Evolutionary conservation across 2,797 vertebrate species (phyloP).

Genomic region (Oreortyx pictus): DNA sequence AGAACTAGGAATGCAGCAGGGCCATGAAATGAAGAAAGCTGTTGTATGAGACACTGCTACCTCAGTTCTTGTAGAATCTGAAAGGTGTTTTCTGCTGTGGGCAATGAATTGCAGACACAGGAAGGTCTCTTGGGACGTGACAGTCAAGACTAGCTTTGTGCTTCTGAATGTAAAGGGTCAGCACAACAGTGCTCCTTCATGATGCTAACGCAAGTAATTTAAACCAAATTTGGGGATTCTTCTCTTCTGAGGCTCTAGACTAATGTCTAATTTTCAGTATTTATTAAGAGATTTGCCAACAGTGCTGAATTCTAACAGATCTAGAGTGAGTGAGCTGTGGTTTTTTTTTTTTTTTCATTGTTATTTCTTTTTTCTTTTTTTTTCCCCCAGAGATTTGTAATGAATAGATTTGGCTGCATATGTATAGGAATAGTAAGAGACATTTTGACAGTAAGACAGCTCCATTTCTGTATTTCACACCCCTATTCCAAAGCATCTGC

Average conservation of each 20-base stretch:
- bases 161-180: neutral
- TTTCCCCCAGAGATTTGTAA: neutral
- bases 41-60: neutral
- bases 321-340: constrained; percentile 9
- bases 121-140: neutral
- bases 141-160: neutral
- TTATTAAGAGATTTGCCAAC: constrained; percentile 9
- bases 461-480: constrained; percentile 15
- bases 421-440: neutral
- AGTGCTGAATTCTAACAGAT: constrained; percentile 11
- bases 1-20: neutral
- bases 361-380: neutral
- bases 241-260: neutral
- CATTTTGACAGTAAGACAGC: neutral
- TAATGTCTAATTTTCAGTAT: neutral
- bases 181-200: neutral
- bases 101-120: neutral
- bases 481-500: neutral
- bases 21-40: neutral
- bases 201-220: neutral
- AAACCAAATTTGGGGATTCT: neutral
- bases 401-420: constrained; percentile 14
- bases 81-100: neutral
- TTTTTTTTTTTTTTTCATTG: neutral
- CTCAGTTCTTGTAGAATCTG: neutral